Percentiles rank a stretch among this genome's conserved stretches.
These are phyloP conservation scores for Amphipyra tragopoginis DNA, from an alignment of 2,888 invertebrate genomes.

Conservation along the genomic window DNA sequence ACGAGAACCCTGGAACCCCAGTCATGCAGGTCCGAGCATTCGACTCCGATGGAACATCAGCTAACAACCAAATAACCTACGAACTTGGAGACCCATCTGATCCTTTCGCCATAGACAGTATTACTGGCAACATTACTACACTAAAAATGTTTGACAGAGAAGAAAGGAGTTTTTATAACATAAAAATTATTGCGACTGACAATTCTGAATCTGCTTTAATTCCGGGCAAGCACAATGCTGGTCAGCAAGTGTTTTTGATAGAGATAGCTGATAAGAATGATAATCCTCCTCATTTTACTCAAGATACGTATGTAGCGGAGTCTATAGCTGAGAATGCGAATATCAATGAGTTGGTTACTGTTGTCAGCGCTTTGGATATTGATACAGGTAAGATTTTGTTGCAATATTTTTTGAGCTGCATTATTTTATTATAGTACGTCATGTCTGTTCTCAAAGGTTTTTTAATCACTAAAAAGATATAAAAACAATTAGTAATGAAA, in stretches of 20 bases:
- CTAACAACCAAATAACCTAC: constrained; percentile 95
- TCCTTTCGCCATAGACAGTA: constrained; percentile 94
- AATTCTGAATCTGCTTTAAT: constrained; percentile 95
- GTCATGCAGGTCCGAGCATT: constrained; percentile 97
- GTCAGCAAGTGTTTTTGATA: constrained; percentile 95
- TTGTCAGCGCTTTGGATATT: constrained; percentile 96
- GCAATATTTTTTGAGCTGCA: too few species aligned
- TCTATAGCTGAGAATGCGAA: constrained; percentile 96
- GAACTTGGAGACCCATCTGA: constrained; percentile 92
- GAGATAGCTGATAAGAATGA: constrained; percentile 99
- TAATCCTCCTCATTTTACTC: constrained; percentile 97
- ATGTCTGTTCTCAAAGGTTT: too few species aligned
- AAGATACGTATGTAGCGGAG: constrained; percentile 92
- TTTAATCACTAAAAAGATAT: too few species aligned
- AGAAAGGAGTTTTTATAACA: constrained; percentile 94
- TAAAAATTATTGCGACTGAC: constrained; percentile 97
- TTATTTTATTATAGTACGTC: too few species aligned
- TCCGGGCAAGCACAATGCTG: constrained; percentile 92
- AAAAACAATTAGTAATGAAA: too few species aligned
- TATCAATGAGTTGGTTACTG: constrained; percentile 94
- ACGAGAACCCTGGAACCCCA: constrained; percentile 94
- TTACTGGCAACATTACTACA: constrained; percentile 97
- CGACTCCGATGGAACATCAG: constrained; percentile 95
- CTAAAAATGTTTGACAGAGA: constrained; percentile 96
- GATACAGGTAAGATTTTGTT: constrained; percentile 91